Conservation (phyloP, 1,140 invertebrate genomes). For the Antheraea pernyi region DNA sequence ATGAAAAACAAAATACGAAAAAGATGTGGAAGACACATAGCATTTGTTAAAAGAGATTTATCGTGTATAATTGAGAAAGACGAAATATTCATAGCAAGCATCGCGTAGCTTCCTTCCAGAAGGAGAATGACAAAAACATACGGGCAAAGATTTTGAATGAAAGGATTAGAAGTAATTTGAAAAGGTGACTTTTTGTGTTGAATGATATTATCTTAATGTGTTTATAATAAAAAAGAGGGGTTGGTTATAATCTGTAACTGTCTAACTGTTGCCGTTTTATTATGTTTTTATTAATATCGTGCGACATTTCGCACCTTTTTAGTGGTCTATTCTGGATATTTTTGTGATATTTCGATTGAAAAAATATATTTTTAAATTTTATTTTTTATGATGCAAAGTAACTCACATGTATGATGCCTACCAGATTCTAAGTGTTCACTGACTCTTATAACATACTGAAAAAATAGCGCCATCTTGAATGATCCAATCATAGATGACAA, state of each 20-base stretch:
- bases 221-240: constrained; percentile 63
- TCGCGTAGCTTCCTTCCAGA: neutral
- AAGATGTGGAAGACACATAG: too few relatives aligned
- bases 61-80: too few relatives aligned
- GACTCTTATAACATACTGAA: too few relatives aligned
- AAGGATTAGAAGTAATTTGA: constrained; percentile 62
- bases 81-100: neutral
- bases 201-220: constrained; percentile 75
- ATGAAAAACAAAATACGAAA: too few relatives aligned
- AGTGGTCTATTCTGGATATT: constrained; percentile 41
- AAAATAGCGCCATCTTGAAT: too few relatives aligned
- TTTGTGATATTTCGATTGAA: neutral
- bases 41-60: too few relatives aligned
- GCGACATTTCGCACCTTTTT: constrained; percentile 67
- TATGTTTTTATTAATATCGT: constrained; percentile 23
- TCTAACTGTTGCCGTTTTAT: constrained; percentile 44
- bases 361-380: too few relatives aligned
- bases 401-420: too few relatives aligned
- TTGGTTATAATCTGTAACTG: constrained; percentile 72
- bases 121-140: neutral
- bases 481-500: too few relatives aligned
- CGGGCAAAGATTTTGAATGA: constrained; percentile 40
- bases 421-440: too few relatives aligned
- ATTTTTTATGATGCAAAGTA: too few relatives aligned
- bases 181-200: constrained; percentile 55